Percentiles rank a stretch among this genome's conserved stretches.
phyloP scores from a whole-genome alignment of 2,797 vertebrate genomes.

The Alfaro cultratus region DNA sequence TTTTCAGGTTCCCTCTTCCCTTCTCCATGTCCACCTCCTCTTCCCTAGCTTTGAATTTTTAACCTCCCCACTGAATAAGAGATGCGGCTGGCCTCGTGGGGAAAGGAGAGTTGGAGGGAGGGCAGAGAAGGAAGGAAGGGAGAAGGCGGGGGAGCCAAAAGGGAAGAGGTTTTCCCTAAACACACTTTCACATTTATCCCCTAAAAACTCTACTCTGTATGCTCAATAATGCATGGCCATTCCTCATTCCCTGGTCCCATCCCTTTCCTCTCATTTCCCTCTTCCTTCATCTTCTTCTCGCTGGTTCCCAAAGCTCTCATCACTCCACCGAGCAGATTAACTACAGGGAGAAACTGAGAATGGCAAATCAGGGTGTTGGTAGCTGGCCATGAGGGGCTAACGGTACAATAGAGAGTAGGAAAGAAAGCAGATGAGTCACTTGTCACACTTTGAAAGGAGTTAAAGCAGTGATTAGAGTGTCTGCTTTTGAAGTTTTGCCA shows the following conservation, averaged over 20 bases:
- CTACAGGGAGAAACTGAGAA: conserved; percentile 70
- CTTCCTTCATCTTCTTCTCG: conserved; percentile 63
- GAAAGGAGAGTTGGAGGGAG: conserved; percentile 62
- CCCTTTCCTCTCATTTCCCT: conserved; percentile 38
- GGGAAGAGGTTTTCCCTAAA: conserved; percentile 76
- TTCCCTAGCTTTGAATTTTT: conserved; percentile 80
- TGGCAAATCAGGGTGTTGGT: conserved; percentile 59
- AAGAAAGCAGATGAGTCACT: conserved; percentile 56
- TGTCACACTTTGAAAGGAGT: conserved; percentile 60
- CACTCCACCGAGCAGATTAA: conserved; percentile 71
- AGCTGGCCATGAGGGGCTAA: conserved; percentile 55
- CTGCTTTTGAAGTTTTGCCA: conserved; percentile 51
- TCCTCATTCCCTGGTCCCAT: conserved; percentile 43
- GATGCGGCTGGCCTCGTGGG: conserved; percentile 71
- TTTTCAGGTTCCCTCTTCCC: conserved; percentile 75
- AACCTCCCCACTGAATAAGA: conserved; percentile 84
- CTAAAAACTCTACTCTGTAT: conserved; percentile 79
- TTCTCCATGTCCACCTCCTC: conserved; percentile 41
- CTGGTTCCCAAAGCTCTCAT: conserved; percentile 64
- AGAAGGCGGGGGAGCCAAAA: conserved; percentile 51
- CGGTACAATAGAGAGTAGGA: conserved; percentile 33
- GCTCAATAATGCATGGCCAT: conserved; percentile 81
- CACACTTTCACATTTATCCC: conserved; percentile 81
- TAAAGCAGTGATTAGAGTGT: conserved; percentile 59
- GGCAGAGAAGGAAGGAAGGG: conserved; percentile 42